Conservation (phyloP, 2,888 invertebrate species). For the Folsomia manolachei region DNA sequence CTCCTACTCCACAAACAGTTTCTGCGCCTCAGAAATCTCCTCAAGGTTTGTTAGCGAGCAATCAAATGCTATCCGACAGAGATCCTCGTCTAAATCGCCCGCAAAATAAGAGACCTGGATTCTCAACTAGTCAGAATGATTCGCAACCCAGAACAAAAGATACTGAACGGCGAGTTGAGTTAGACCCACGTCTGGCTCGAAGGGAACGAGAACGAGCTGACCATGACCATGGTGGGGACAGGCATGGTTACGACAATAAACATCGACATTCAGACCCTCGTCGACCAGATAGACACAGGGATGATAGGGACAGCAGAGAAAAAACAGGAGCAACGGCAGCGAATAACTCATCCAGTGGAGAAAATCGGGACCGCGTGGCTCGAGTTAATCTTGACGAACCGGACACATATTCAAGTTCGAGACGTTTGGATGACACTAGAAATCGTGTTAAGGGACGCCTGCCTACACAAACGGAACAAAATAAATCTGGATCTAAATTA, state of each 20-base stretch:
- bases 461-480: background rate
- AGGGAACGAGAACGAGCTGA: background rate
- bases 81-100: slow-evolving; percentile 10
- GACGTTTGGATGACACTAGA: slow-evolving; percentile 3
- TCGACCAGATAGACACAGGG: background rate
- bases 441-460: slow-evolving; percentile 5
- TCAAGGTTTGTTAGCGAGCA: background rate
- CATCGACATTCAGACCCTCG: background rate
- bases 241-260: background rate
- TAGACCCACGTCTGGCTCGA: background rate
- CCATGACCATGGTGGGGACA: background rate
- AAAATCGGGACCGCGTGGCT: background rate
- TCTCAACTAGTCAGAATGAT: background rate
- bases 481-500: slow-evolving; percentile 22
- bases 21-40: background rate
- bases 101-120: background rate
- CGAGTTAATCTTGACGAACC: background rate
- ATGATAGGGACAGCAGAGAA: background rate
- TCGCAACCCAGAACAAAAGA: background rate
- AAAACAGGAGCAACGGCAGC: background rate
- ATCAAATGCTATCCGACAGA: slow-evolving; percentile 11
- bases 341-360: background rate
- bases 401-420: background rate
- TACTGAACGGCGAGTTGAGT: background rate
- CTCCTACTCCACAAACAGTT: background rate